Percentiles rank a stretch among this genome's conserved stretches.
These are phyloP conservation scores for Acromyrmex heyeri DNA, from an alignment of 1,140 invertebrate genomes.

Conservation along the genomic window DNA sequence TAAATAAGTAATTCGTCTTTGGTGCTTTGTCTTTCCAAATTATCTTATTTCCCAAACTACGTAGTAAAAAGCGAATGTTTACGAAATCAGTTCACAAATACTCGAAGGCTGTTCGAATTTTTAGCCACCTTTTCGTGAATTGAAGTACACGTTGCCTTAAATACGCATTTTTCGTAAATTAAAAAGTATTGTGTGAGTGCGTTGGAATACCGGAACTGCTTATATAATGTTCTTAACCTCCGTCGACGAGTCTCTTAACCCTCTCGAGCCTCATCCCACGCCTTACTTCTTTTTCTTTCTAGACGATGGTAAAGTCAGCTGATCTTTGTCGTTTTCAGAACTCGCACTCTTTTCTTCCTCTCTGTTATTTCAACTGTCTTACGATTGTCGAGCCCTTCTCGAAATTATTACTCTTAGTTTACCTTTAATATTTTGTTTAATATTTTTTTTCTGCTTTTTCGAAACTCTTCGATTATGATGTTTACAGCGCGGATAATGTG, in stretches of 20 bases:
- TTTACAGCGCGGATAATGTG: constrained; percentile 70
- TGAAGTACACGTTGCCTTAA: constrained; percentile 81
- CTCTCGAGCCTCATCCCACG: constrained; percentile 72
- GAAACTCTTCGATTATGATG: constrained; percentile 5
- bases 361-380: constrained; percentile 74
- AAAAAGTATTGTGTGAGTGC: constrained; percentile 86
- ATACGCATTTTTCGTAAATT: constrained; percentile 87
- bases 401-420: constrained; percentile 85
- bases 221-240: constrained; percentile 84
- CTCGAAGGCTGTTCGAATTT: constrained; percentile 66
- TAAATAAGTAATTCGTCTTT: constrained; percentile 70
- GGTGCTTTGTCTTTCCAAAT: constrained; percentile 35
- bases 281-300: constrained; percentile 65
- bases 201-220: constrained; percentile 79
- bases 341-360: constrained; percentile 58
- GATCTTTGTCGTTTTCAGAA: constrained; percentile 73
- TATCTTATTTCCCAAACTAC: not conserved
- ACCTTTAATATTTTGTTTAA: constrained; percentile 79
- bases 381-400: constrained; percentile 78
- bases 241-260: constrained; percentile 75
- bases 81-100: constrained; percentile 75
- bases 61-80: constrained; percentile 67
- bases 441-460: constrained; percentile 78
- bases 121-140: constrained; percentile 57
- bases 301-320: constrained; percentile 45